Evolutionary conservation across 2,888 invertebrate genomes (phyloP).

Genomic region (Buathra laborator): DNA sequence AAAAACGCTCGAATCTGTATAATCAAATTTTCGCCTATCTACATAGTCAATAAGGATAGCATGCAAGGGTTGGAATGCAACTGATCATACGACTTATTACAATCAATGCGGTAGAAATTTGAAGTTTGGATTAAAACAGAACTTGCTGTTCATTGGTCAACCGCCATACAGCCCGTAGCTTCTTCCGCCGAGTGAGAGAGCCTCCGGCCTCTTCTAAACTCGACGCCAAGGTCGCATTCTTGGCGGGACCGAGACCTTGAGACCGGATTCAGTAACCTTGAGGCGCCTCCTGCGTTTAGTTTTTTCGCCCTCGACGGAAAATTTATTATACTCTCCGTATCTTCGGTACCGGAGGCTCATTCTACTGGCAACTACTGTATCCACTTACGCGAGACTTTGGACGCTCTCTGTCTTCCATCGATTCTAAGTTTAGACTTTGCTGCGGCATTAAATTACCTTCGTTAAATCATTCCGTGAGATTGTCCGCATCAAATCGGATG

Average conservation of each 20-base stretch:
- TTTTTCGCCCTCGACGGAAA: slow-evolving; percentile 64
- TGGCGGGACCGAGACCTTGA: slow-evolving; percentile 68
- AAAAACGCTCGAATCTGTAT: not conserved
- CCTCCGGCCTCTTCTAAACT: slow-evolving; percentile 65
- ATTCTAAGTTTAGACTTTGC: slow-evolving; percentile 56
- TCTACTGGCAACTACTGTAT: slow-evolving; percentile 44
- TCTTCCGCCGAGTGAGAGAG: slow-evolving; percentile 42
- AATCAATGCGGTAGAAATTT: not conserved
- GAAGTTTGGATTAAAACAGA: not conserved
- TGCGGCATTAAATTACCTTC: slow-evolving; percentile 13
- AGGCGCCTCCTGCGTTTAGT: slow-evolving; percentile 62
- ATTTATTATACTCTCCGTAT: slow-evolving; percentile 59
- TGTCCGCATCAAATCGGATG: not conserved
- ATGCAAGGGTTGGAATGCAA: too few relatives aligned
- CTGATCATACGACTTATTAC: not conserved
- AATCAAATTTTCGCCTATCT: too few relatives aligned
- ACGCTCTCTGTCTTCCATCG: not conserved
- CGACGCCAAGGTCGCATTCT: slow-evolving; percentile 69
- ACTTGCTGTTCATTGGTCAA: not conserved
- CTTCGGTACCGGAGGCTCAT: slow-evolving; percentile 27
- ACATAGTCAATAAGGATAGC: too few relatives aligned
- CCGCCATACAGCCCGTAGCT: slow-evolving; percentile 36
- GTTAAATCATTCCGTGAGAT: slow-evolving; percentile 10
- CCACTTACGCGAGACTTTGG: slow-evolving; percentile 1
- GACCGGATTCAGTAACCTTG: slow-evolving; percentile 68